Evolutionary conservation across 2,797 vertebrate genomes (phyloP), one percentile per base, ranked within the genome.

Genomic region (Phataginus tricuspis): DNA sequence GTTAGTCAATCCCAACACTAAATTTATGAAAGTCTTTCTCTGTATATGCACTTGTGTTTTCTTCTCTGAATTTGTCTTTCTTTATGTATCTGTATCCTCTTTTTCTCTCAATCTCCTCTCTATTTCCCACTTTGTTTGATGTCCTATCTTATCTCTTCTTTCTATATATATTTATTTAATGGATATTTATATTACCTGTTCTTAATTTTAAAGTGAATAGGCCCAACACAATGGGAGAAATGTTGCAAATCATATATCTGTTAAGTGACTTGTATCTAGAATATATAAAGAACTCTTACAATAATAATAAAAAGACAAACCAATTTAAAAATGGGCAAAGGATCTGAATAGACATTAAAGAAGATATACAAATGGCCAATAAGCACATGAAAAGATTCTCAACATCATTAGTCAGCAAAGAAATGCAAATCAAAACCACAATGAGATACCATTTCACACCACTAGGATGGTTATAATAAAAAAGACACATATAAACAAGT

Each of bases 371-470:
- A 92, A 85, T 57, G 59, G 29, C 8, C 23, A 74, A 55, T 74
- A 88, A 82, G 18, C 45, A 94, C 21, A 74, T 29, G 18, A 74
- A 80, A 74, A 82, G 34, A 74, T 74, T 15, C 23, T 87, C 57
- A 72, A 71, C 34, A 82, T 82, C 29, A 82, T 82, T 64, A 80
- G 37, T 72, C 27, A 82, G 55, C 45, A 84, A 16, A 68, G 63
- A 82, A 94, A 74, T 34, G 37, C 23, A 88, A 80, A 88, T 45
- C 75, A 87, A 87, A 93, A 87, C 55, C 63, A 63, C 27, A 71
- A 51, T 51, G 34, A 34, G 64, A 69, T 78, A 69, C 39, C 23
- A 86, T 39, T 87, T 87, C 34, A 72, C 45, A 55, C 15, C 34
- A 80, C 34, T 80, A 87, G 27, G 84, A 80, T 88, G 34, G 34